Evolutionary conservation across 2,113 vertebrate species (phyloP).

Genomic region (Chamaea fasciata): DNA sequence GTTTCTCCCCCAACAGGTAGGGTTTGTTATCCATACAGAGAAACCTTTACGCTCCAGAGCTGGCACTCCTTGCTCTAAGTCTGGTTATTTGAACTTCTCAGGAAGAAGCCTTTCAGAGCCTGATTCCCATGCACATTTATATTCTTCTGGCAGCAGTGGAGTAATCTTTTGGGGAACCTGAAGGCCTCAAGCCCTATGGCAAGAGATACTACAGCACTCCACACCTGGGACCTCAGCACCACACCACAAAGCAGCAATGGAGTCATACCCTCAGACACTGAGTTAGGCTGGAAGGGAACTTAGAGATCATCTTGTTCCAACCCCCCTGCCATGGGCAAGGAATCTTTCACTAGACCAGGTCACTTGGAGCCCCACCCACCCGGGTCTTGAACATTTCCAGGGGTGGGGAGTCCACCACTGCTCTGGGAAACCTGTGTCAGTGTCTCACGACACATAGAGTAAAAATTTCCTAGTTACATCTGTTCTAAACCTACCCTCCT

Average conservation of each 20-base stretch:
- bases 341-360: background rate
- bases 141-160: background rate
- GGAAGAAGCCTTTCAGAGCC: background rate
- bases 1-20: background rate
- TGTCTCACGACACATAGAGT: background rate
- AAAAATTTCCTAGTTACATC: background rate
- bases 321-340: background rate
- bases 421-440: background rate
- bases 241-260: background rate
- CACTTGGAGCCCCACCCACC: background rate
- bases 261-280: fast-evolving
- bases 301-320: background rate
- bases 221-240: fast-evolving
- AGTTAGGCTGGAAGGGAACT: background rate
- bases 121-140: fast-evolving
- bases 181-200: background rate
- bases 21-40: background rate
- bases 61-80: background rate
- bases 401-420: background rate
- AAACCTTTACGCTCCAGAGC: background rate
- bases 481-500: background rate
- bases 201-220: background rate
- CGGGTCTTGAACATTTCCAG: background rate
- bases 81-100: background rate
- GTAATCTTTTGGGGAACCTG: background rate